Conservation (phyloP, 2,888 invertebrate species). For the Lycocerus yunnanus region DNA sequence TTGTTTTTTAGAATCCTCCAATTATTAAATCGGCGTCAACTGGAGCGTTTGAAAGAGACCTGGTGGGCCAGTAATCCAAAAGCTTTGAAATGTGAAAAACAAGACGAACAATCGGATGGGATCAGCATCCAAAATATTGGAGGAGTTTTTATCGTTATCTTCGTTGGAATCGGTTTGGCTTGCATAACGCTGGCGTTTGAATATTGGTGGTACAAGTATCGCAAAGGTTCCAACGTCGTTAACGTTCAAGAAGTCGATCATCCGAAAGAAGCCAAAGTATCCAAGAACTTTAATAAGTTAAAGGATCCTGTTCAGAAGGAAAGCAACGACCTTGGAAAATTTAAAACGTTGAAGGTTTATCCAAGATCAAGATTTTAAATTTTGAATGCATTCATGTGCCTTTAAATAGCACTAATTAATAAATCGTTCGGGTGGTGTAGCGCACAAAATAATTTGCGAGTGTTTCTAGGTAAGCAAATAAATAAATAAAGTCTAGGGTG, state of each 20-base stretch:
- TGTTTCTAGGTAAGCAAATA: not conserved
- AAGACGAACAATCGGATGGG: conserved; percentile 93
- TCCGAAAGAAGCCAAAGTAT: conserved; percentile 4
- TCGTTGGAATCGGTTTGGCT: conserved; percentile 91
- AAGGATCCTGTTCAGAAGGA: conserved; percentile 9
- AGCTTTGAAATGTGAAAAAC: conserved; percentile 78
- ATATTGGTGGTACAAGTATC: conserved; percentile 91
- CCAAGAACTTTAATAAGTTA: not conserved
- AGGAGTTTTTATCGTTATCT: conserved; percentile 96
- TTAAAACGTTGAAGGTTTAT: conserved; percentile 20
- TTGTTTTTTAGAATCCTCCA: conserved; percentile 76
- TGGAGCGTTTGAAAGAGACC: conserved; percentile 92
- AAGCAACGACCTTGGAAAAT: conserved; percentile 10
- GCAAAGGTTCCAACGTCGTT: conserved; percentile 64
- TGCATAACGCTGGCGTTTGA: conserved; percentile 90
- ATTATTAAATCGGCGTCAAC: conserved; percentile 86
- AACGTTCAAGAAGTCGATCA: conserved; percentile 61
- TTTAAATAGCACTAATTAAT: not conserved
- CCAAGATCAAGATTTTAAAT: conserved; percentile 22
- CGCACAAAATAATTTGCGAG: not conserved
- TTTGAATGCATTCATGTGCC: not conserved
- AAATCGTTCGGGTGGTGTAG: not conserved
- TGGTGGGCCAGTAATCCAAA: conserved; percentile 95
- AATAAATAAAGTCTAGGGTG: no score
- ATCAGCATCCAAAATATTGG: conserved; percentile 98